Percentiles rank a stretch among this genome's conserved stretches.
Conservation (phyloP, 2,797 vertebrate species). For the Sebastiscus tertius region DNA sequence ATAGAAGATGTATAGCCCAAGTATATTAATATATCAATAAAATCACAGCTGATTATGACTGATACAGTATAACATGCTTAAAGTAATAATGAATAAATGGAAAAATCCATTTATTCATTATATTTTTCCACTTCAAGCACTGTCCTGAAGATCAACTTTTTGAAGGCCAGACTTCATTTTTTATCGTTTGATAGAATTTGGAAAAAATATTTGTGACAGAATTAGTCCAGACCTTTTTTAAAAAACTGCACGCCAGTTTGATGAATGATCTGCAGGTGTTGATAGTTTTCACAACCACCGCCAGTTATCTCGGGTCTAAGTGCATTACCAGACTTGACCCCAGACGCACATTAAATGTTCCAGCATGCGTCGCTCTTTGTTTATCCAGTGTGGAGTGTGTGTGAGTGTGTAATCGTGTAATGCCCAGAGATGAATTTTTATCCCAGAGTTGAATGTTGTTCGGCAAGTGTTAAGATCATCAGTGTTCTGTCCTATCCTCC, state of each 20-base stretch:
- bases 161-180: neutral
- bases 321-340: constrained; percentile 73
- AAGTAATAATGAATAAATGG: no score
- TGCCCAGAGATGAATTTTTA: constrained; percentile 43
- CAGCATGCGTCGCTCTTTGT: constrained; percentile 64
- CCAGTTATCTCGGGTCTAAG: constrained; percentile 66
- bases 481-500: constrained; percentile 59
- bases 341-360: constrained; percentile 69
- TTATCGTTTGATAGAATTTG: constrained; percentile 11
- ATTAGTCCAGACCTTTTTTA: constrained; percentile 41
- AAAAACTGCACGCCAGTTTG: constrained; percentile 62
- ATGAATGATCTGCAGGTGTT: constrained; percentile 78
- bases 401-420: constrained; percentile 41
- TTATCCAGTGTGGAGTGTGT: constrained; percentile 37
- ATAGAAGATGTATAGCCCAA: no score
- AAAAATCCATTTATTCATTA: no score
- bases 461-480: constrained; percentile 62
- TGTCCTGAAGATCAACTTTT: constrained; percentile 7
- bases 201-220: constrained; percentile 48
- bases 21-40: no score
- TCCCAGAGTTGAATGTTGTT: constrained; percentile 51
- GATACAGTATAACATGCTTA: no score
- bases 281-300: constrained; percentile 53
- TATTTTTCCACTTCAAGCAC: no score
- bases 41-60: no score